phyloP scores from a whole-genome alignment of 1,140 invertebrate species.

The Augochlora pura region DNA sequence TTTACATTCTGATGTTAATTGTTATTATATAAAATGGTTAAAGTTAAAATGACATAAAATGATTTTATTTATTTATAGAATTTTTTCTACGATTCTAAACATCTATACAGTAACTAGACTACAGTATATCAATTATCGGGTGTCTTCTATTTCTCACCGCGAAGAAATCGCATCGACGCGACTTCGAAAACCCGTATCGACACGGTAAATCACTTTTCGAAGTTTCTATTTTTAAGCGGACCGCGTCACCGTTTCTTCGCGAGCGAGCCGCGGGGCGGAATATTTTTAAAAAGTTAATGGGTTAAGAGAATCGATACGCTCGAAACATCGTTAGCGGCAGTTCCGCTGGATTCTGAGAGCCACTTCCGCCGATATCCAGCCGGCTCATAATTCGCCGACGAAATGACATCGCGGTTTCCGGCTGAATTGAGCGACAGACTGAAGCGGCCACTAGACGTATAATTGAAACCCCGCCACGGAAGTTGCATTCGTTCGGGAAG shows the following conservation, averaged over 20 bases:
- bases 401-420: constrained; percentile 27
- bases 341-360: background rate
- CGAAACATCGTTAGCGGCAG: background rate
- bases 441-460: background rate
- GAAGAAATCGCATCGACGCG: background rate
- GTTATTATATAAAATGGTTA: too few species aligned
- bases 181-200: background rate
- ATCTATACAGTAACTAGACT: too few species aligned
- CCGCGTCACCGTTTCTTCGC: background rate
- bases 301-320: background rate
- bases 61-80: too few species aligned
- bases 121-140: too few species aligned
- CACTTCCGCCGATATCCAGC: background rate
- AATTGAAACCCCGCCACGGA: background rate
- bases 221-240: background rate
- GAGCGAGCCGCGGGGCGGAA: background rate
- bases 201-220: background rate
- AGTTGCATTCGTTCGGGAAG: background rate
- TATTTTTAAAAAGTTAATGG: background rate
- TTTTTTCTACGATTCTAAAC: too few species aligned
- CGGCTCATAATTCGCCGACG: background rate
- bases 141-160: too few species aligned
- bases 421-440: background rate
- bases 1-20: too few species aligned
- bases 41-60: too few species aligned